Base-by-base conservation (phyloP, 1,140 invertebrate genomes). In the Mizuhopecten yessoensis region DNA sequence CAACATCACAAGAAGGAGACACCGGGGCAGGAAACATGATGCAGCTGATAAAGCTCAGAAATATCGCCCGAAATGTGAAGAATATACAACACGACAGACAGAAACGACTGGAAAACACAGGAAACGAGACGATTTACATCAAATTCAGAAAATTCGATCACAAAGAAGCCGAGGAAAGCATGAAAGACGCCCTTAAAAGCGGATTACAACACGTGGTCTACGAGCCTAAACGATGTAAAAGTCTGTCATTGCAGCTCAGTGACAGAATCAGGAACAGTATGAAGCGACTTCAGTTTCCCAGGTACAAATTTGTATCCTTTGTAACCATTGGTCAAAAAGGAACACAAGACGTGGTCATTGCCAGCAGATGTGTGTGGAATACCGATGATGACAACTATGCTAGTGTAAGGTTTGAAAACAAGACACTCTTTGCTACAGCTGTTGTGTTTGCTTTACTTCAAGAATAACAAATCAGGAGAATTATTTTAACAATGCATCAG, bases 231-330 rank as follows among this genome's bases (percentile, higher is more conserved):
- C 34, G 86, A 45, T 92, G 91, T 34, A 75, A 33, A 13, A 29
- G 20, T 23, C 75, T 92, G 10, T 92, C 91, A 34, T 33, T 86
- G 20, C 39, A 75, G 34, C 87, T 92, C 33, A 90, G 91, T 42
- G 91, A 92, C 34, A 39, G 86, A 45, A 39, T 89, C 7, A 89
- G 36, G 45, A 75, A 92, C 42, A 75, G n/a, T 34, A 33, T 92
- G 5, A 92, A 92, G 42, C 34, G 89, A 11, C 29, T 92, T 7
- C 90, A 92, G 34, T 92, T 89, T 88, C 91, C 91, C 7, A 87
- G 91, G 20, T 92, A 92, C 57, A 92, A 92, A 42, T 90, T 92
- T 34, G 89, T 92, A n/a, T 75, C 89, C 9, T 39, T 90, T 20
- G 89, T 92, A n/a, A 92, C 91, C 0, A 90, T 92, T 34, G 91